Conservation (phyloP, 2,888 invertebrate genomes). For the Macrophya alboannulata region DNA sequence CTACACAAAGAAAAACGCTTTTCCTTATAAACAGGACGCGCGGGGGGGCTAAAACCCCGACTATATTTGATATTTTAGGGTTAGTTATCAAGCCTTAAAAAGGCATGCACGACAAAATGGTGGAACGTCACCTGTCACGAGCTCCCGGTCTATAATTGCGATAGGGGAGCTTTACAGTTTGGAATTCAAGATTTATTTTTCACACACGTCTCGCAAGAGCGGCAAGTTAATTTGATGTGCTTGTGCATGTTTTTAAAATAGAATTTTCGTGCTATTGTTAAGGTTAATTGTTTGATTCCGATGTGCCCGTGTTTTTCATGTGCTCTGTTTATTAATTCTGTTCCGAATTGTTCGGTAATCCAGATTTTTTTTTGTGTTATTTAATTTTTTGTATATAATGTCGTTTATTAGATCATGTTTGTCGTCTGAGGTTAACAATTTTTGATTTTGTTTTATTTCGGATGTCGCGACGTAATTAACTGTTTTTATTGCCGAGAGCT, state of each 20-base stretch:
- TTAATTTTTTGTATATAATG: conserved; percentile 56
- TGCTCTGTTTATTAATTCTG: conserved; percentile 50
- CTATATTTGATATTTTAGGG: too few relatives aligned
- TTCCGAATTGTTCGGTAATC: conserved; percentile 55
- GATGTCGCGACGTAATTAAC: conserved; percentile 49
- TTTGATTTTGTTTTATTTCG: conserved; percentile 57
- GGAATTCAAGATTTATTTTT: conserved; percentile 19
- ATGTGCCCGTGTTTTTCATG: conserved; percentile 56
- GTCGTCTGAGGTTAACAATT: conserved; percentile 26
- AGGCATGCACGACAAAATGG: too few relatives aligned
- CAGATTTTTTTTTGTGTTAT: conserved; percentile 56
- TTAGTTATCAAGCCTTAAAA: too few relatives aligned
- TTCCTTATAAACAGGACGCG: too few relatives aligned
- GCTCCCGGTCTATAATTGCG: too few relatives aligned
- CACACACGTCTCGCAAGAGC: conserved; percentile 25
- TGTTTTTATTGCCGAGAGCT: conserved; percentile 45
- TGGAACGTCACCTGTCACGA: too few relatives aligned
- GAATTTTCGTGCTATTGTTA: conserved; percentile 48
- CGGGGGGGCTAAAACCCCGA: too few relatives aligned
- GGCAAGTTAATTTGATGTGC: conserved; percentile 30
- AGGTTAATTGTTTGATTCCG: conserved; percentile 49
- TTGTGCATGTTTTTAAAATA: conserved; percentile 48
- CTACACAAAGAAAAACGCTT: too few relatives aligned
- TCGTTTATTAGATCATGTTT: conserved; percentile 44
- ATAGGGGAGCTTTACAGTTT: conserved; percentile 4